Conservation (phyloP, 35 echinoderm and acorn worm genomes). For the Eucidaris tribuloides region DNA sequence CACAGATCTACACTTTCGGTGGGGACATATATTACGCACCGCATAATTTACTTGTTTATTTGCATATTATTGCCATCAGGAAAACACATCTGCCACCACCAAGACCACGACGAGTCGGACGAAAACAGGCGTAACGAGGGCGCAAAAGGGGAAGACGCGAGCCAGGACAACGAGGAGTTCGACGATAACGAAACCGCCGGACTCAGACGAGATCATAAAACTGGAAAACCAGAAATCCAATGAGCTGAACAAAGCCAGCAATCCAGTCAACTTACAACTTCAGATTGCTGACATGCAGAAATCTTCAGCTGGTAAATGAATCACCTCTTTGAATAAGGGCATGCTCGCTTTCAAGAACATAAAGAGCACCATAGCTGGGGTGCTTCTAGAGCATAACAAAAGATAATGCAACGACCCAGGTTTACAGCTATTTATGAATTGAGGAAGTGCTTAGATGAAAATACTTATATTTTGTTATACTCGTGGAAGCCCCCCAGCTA, state of each 20-base stretch:
- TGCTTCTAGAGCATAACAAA: no score
- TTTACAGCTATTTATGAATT: no score
- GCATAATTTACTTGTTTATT: no score
- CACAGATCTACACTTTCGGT: no score
- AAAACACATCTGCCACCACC: slow-evolving; percentile 79
- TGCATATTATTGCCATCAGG: slow-evolving; percentile 42
- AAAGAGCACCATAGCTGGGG: no score
- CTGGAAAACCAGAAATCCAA: slow-evolving; percentile 59
- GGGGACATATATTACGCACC: no score
- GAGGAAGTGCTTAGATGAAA: no score
- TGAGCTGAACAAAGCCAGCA: slow-evolving; percentile 58
- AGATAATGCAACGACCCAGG: no score
- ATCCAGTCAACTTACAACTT: slow-evolving; percentile 59
- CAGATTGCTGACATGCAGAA: slow-evolving; percentile 88
- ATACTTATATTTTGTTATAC: no score
- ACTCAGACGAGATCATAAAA: slow-evolving; percentile 73
- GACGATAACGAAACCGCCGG: slow-evolving; percentile 71
- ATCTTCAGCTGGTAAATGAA: slow-evolving; percentile 89
- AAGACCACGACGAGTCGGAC: slow-evolving; percentile 57
- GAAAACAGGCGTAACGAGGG: slow-evolving; percentile 53
- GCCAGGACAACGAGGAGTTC: slow-evolving; percentile 53
- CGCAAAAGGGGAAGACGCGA: slow-evolving; percentile 77
- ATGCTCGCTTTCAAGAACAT: no score
- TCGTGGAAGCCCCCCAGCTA: no score
- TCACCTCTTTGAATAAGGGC: no score